A percentile compares a stretch with the other conserved stretches of the same genome.
Conservation (phyloP, 64 coral and sea anemone species). For the Pocillopora damicornis region DNA sequence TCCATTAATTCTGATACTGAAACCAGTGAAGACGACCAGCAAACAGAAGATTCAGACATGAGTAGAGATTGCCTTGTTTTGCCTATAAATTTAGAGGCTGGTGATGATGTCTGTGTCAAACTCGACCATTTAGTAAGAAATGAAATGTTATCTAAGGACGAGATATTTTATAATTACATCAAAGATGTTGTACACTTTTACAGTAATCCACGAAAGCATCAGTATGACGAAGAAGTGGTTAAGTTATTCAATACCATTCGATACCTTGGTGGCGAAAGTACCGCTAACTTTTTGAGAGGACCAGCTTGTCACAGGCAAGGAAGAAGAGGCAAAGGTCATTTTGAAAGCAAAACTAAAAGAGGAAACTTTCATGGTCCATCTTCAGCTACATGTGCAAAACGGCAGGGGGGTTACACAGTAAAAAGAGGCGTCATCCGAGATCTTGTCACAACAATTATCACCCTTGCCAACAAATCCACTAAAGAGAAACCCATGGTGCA, state of each 20-base stretch:
- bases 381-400: conserved; percentile 42
- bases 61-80: neutral
- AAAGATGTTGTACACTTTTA: conserved; percentile 18
- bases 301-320: conserved; percentile 61
- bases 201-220: conserved; percentile 24
- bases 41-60: too few relatives aligned
- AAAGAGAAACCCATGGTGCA: neutral
- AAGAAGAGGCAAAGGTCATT: conserved; percentile 36
- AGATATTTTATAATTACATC: conserved; percentile 60
- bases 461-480: neutral
- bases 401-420: conserved; percentile 37
- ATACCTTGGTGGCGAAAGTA: conserved; percentile 60
- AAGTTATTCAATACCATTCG: conserved; percentile 73
- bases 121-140: conserved; percentile 17
- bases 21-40: too few relatives aligned
- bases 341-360: conserved; percentile 32
- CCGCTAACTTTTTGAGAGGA: conserved; percentile 47
- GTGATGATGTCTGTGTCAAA: conserved; percentile 29
- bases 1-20: too few relatives aligned
- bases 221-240: conserved; percentile 27
- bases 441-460: conserved; percentile 3
- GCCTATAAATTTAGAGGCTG: conserved; percentile 9
- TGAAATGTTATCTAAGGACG: conserved; percentile 27
- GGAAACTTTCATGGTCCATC: conserved; percentile 39
- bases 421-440: conserved; percentile 22